Percentiles rank a stretch among this genome's conserved stretches.
These are phyloP conservation scores for Patella ulyssiponensis DNA, from an alignment of 2,888 invertebrate genomes.

Conservation along the genomic window DNA sequence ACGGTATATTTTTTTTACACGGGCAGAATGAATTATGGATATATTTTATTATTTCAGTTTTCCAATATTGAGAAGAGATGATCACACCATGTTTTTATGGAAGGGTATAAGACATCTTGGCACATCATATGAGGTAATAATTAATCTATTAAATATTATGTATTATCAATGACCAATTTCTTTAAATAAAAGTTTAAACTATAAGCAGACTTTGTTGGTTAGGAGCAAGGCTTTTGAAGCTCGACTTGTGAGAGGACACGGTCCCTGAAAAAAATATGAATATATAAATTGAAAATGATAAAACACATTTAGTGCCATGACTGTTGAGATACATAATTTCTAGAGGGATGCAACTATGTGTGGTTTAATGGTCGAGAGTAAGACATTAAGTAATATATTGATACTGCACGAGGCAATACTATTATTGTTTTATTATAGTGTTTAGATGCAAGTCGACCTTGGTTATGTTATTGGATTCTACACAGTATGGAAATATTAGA, in stretches of 20 bases:
- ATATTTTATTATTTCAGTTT: conserved; percentile 39
- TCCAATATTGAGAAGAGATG: conserved; percentile 79
- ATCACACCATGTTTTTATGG: conserved; percentile 74
- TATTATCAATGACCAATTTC: too few species aligned
- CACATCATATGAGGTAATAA: conserved; percentile 78
- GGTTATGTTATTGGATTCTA: conserved; percentile 97
- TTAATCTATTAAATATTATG: conserved; percentile 25
- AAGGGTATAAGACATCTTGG: conserved; percentile 81
- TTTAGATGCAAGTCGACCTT: conserved; percentile 94
- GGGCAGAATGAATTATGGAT: background rate
- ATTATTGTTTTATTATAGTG: conserved; percentile 52
- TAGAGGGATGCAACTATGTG: background rate
- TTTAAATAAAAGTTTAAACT: too few species aligned
- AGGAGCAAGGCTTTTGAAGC: too few species aligned
- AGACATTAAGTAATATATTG: too few species aligned
- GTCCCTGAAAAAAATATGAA: too few species aligned
- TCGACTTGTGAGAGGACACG: too few species aligned
- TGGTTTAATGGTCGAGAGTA: background rate
- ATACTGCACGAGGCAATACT: too few species aligned
- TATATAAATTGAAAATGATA: too few species aligned
- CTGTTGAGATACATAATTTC: too few species aligned
- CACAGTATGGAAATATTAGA: conserved; percentile 88
- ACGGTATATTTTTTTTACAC: too few species aligned
- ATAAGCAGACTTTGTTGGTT: too few species aligned
- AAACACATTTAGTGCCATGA: too few species aligned